phyloP scores from a whole-genome alignment of 2,113 vertebrate genomes.

The Tragelaphus imberbis region DNA sequence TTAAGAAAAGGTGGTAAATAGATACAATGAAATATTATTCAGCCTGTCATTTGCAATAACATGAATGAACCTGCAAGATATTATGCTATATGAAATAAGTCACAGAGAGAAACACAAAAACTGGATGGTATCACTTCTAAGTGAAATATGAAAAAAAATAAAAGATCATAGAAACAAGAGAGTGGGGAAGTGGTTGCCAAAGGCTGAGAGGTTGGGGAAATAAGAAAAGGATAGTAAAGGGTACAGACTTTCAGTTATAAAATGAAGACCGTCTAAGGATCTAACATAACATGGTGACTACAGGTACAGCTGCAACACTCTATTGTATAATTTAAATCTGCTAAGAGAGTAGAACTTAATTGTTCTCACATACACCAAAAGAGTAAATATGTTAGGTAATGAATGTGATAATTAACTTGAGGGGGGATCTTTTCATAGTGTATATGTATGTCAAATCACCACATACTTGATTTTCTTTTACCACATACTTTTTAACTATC shows the following conservation, averaged over 20 bases:
- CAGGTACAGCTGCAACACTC: neutral
- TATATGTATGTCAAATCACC: neutral
- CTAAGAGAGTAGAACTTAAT: neutral
- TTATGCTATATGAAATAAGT: neutral
- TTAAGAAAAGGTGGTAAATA: neutral
- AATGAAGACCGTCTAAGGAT: neutral
- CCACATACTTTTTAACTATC: neutral
- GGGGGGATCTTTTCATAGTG: neutral
- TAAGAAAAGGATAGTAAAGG: neutral
- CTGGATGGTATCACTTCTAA: neutral
- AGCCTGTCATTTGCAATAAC: neutral
- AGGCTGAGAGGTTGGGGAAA: neutral
- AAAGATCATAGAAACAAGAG: neutral
- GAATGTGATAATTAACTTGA: neutral
- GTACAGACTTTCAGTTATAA: neutral
- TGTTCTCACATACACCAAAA: neutral
- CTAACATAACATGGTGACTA: neutral
- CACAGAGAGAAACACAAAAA: neutral
- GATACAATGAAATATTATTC: neutral
- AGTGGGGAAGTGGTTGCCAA: neutral
- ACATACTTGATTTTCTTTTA: neutral
- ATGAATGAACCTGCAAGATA: neutral
- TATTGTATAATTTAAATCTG: neutral
- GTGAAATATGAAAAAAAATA: neutral
- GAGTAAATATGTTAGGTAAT: neutral